Base-by-base conservation (phyloP, 2,113 vertebrate genomes). In the Pomatorhinus ruficollis region DNA sequence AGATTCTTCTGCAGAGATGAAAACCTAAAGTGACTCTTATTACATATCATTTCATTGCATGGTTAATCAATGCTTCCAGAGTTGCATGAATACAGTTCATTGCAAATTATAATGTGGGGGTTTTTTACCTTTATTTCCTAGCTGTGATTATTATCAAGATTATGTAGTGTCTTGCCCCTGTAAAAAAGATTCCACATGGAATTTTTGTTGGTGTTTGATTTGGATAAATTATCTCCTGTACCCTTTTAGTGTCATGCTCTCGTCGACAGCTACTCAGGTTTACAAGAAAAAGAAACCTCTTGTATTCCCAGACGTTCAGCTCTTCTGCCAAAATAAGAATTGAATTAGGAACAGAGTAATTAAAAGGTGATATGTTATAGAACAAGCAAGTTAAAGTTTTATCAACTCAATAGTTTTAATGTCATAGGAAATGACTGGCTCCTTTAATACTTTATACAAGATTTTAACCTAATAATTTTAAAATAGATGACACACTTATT, bases 261-360 rank as follows among this genome's bases (percentile, higher is more conserved):
- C 10, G 28, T 25, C 8, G 13, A 85, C 61, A 88, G 49, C 52
- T 89, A 82, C 42, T 78, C 71, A 88, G 65, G 40, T 90, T 79
- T 88, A 83, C 52, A 82, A 82, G 64, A 78, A 57, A 87, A 87
- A 75, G 12, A 79, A 85, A 59, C n/a, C 12, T 63, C 15, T 64
- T 83, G 6, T 72, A 60, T 86, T 90, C 66, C 63, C 83, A 91
- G 57, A 80, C 86, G n/a, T 88, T 92, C 57, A 76, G 13, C 24
- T 92, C 44, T 71, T 81, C 44, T 83, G 27, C 23, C 47, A 85
- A 65, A 87, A 65, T 61, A 30, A 91, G 37, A 93, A 74, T 37
- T 77, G 50, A 72, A 64, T 95, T 64, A 70, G 42, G 49, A 90
- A 35, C 12, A 64, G 44, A 83, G 44, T 56, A 93, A 93, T 75